Percentiles rank a stretch among this genome's conserved stretches.
Evolutionary conservation across 53 echinoderm and acorn worm genomes (phyloP).

Genomic region (Hippasteria phrygiana): DNA sequence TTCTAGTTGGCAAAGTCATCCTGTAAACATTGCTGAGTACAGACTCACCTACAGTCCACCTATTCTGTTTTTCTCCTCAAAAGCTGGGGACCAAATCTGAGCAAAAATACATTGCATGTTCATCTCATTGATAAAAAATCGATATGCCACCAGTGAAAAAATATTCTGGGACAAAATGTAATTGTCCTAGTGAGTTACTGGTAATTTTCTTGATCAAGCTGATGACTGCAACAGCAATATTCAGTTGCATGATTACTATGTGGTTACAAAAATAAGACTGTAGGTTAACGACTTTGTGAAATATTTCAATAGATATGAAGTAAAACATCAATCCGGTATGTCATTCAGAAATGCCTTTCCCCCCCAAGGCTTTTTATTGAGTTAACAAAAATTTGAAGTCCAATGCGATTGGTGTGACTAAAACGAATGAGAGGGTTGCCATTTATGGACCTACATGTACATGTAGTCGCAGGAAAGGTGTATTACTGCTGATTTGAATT

Average conservation of each 20-base stretch:
- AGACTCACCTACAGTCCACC: neutral
- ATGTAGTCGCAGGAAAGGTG: too few relatives aligned
- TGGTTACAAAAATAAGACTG: too few relatives aligned
- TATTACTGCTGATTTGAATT: too few relatives aligned
- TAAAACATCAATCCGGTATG: too few relatives aligned
- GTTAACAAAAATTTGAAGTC: too few relatives aligned
- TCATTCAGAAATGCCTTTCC: too few relatives aligned
- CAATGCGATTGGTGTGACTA: too few relatives aligned
- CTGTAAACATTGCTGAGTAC: conserved; percentile 47
- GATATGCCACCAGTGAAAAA: neutral
- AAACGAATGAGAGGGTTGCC: too few relatives aligned
- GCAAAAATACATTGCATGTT: neutral
- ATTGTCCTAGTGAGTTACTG: neutral
- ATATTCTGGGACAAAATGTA: neutral
- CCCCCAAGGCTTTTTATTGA: too few relatives aligned
- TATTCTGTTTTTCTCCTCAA: conserved; percentile 22
- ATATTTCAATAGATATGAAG: too few relatives aligned
- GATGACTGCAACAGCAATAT: neutral
- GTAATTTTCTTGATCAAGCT: neutral
- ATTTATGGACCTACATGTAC: too few relatives aligned
- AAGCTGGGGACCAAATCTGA: conserved; percentile 36
- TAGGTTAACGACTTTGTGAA: too few relatives aligned
- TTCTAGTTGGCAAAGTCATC: conserved; percentile 56
- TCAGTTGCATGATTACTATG: conserved; percentile 29
- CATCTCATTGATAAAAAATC: neutral